phyloP scores from a whole-genome alignment of 2,113 vertebrate genomes.

The Heterocephalus glaber region DNA sequence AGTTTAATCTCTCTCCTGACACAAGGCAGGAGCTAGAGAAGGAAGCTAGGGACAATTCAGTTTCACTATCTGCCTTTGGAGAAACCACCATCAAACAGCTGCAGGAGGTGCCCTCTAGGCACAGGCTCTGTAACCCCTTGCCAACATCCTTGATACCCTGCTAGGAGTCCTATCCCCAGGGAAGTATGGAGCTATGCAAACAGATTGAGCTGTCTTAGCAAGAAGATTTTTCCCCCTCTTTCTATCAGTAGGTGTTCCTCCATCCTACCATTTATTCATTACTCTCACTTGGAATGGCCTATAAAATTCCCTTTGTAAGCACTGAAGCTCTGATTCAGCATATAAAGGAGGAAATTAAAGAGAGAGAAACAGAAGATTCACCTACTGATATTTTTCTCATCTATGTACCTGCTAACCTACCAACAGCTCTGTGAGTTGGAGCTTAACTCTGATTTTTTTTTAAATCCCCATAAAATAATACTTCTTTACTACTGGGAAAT shows the following conservation, averaged over 20 bases:
- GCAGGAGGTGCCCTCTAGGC: neutral
- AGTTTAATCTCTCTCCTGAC: neutral
- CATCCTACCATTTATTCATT: constrained; percentile 50
- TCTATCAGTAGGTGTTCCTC: constrained; percentile 34
- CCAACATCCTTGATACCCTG: constrained; percentile 22
- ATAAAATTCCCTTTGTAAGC: constrained; percentile 40
- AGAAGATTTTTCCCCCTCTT: neutral
- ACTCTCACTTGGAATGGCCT: constrained; percentile 56
- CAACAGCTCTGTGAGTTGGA: constrained; percentile 11
- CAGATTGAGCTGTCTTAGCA: constrained; percentile 54
- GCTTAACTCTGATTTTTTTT: constrained; percentile 8
- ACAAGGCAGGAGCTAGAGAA: neutral
- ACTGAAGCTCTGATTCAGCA: neutral
- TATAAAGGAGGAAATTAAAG: constrained; percentile 55
- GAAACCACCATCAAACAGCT: neutral
- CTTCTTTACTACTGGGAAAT: constrained; percentile 53
- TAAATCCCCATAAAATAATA: neutral
- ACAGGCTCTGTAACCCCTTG: neutral
- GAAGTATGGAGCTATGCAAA: constrained; percentile 61
- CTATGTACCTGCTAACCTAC: constrained; percentile 40
- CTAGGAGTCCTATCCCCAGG: neutral
- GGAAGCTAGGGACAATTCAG: neutral
- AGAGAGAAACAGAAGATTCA: constrained; percentile 44
- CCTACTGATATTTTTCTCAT: constrained; percentile 48
- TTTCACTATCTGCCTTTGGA: constrained; percentile 24